A percentile compares a stretch with the other conserved stretches of the same genome.
Evolutionary conservation across 2,797 vertebrate genomes (phyloP).

Genomic region (Mormyrus hasselquistii): DNA sequence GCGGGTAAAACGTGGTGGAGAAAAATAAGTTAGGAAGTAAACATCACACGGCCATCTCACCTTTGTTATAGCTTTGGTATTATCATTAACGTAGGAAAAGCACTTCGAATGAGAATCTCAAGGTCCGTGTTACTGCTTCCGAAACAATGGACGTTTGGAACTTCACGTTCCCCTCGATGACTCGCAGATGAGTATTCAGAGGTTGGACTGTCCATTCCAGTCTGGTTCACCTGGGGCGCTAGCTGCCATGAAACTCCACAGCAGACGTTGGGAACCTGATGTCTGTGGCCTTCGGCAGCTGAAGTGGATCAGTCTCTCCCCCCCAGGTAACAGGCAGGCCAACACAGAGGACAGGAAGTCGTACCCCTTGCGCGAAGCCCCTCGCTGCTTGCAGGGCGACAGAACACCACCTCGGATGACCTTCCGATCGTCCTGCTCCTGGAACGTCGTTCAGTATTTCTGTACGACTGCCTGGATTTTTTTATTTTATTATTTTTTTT

Average conservation of each 20-base stretch:
- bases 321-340: neutral
- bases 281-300: neutral
- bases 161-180: neutral
- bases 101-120: neutral
- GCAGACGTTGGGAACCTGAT: neutral
- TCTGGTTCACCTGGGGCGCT: neutral
- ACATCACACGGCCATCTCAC: neutral
- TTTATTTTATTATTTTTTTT: too few species aligned
- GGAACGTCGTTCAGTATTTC: neutral
- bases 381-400: neutral
- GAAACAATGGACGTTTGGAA: neutral
- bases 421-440: neutral
- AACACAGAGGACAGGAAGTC: neutral
- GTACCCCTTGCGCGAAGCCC: too few species aligned
- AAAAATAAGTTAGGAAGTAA: neutral
- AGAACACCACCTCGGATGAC: neutral
- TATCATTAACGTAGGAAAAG: neutral
- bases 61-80: neutral
- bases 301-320: neutral
- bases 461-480: neutral
- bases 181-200: neutral
- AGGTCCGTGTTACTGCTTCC: neutral
- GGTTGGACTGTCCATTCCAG: neutral
- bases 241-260: neutral
- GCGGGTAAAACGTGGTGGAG: neutral